Evolutionary conservation across 2,797 vertebrate genomes (phyloP).

Genomic region (Phoeniculus purpureus): DNA sequence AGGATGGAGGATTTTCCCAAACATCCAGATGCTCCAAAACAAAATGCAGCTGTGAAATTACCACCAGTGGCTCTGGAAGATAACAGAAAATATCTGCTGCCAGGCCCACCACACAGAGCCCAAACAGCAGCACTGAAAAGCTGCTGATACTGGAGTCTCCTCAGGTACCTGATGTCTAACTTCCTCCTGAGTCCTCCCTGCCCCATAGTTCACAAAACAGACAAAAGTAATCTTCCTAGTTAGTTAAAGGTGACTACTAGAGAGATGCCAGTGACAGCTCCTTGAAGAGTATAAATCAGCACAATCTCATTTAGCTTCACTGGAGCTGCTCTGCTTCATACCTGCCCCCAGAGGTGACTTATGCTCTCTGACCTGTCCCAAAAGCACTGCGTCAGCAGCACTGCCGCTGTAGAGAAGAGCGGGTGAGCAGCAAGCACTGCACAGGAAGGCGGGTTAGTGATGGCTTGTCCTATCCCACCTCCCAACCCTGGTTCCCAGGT

Average conservation of each 20-base stretch:
- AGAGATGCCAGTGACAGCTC: not conserved
- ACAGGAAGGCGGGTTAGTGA: not conserved
- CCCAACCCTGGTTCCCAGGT: not conserved
- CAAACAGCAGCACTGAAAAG: not conserved
- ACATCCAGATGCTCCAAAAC: not conserved
- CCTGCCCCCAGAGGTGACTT: not conserved
- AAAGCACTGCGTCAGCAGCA: not conserved
- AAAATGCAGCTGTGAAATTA: not conserved
- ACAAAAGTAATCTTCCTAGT: not conserved
- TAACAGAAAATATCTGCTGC: not conserved
- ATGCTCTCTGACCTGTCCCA: not conserved
- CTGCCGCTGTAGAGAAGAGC: not conserved
- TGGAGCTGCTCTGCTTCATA: not conserved
- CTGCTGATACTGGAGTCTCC: not conserved
- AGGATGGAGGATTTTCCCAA: not conserved
- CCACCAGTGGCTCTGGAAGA: not conserved
- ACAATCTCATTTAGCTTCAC: not conserved
- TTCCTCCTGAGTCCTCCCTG: not conserved
- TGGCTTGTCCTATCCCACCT: not conserved
- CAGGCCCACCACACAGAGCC: not conserved
- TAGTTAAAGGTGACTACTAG: not conserved
- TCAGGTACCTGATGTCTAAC: not conserved
- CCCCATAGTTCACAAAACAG: not conserved
- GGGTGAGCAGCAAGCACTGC: not conserved
- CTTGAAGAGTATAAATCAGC: not conserved